These are phyloP conservation scores for Myotis findleyi DNA, from an alignment of 2,797 vertebrate species.

Conservation along the genomic window DNA sequence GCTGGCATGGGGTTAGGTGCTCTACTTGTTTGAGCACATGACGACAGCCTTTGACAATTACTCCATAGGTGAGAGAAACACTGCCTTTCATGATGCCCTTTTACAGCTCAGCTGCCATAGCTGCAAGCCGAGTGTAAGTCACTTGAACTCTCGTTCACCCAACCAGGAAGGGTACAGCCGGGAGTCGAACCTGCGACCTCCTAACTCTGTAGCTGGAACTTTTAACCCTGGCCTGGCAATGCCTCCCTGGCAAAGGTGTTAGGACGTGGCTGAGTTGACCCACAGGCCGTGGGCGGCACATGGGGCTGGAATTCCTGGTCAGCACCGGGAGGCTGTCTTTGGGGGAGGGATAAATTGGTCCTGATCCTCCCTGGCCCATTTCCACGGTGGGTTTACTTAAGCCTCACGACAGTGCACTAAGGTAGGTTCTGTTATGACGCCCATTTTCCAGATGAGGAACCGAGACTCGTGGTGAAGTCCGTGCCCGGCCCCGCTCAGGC, in stretches of 20 bases:
- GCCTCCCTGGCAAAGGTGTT: background rate
- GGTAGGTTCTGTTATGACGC: no score
- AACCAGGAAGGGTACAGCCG: background rate
- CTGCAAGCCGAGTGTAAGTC: background rate
- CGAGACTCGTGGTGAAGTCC: no score
- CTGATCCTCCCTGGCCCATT: background rate
- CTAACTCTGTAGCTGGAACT: background rate
- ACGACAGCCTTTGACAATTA: background rate
- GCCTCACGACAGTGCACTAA: no score
- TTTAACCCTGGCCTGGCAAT: background rate
- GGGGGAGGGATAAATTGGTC: background rate
- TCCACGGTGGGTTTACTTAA: background rate
- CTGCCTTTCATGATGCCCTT: accelerated
- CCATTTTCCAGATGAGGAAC: no score
- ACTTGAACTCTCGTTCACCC: background rate
- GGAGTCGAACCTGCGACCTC: background rate
- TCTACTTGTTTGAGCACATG: accelerated
- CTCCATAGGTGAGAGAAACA: background rate
- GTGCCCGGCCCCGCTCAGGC: no score
- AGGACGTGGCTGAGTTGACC: background rate
- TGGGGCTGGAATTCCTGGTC: background rate
- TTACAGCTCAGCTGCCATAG: background rate
- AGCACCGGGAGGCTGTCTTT: background rate
- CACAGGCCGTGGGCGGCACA: background rate
- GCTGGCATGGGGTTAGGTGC: no score